Percentiles rank a stretch among this genome's conserved stretches.
phyloP scores from a whole-genome alignment of 2,888 invertebrate genomes.

The Eledona agricola region DNA sequence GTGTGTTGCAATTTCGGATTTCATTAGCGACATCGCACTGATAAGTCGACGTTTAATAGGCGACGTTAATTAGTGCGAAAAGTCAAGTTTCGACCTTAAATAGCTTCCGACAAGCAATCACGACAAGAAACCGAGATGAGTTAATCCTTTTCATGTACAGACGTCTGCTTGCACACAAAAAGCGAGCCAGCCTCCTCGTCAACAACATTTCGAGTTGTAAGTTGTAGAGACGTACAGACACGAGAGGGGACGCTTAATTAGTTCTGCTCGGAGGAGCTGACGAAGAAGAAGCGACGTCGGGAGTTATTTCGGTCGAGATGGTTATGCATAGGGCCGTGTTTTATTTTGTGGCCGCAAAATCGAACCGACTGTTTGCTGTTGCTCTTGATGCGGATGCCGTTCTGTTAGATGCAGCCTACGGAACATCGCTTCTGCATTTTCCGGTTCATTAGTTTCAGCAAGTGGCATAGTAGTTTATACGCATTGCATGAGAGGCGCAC shows the following conservation, averaged over 20 bases:
- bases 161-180: conserved; percentile 22
- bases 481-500: conserved; percentile 6
- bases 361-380: background rate
- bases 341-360: conserved; percentile 3
- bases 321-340: background rate
- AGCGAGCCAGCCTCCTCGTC: too few relatives aligned
- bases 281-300: background rate
- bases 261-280: conserved; percentile 5
- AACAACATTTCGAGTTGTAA: too few relatives aligned
- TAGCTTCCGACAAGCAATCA: conserved; percentile 6
- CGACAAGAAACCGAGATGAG: conserved; percentile 24
- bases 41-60: too few relatives aligned
- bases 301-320: conserved; percentile 2
- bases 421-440: conserved; percentile 23
- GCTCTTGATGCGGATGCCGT: conserved; percentile 6
- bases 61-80: conserved; percentile 9
- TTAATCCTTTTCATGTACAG: conserved; percentile 29
- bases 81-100: conserved; percentile 14
- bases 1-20: conserved; percentile 13
- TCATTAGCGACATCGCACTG: conserved; percentile 14
- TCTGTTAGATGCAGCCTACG: conserved; percentile 10
- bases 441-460: conserved; percentile 21
- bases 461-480: too few relatives aligned
- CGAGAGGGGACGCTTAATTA: conserved; percentile 19
- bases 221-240: conserved; percentile 5